Evolutionary conservation across 2,888 invertebrate genomes (phyloP).

Genomic region (Sinhomidia bicolor): DNA sequence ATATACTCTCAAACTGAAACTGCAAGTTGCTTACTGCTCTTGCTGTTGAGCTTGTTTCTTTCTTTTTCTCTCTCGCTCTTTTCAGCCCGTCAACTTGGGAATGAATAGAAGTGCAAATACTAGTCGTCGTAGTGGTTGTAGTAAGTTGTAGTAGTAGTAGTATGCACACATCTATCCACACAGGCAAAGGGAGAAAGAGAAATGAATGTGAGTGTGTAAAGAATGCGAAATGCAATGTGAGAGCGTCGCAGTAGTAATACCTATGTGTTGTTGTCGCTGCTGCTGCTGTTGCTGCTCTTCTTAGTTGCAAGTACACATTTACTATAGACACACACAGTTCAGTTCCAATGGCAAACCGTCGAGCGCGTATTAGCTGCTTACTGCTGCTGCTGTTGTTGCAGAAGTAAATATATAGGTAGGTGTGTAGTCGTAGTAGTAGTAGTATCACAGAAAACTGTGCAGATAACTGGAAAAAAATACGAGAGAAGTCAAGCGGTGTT

Average conservation of each 20-base stretch:
- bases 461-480: slow-evolving; percentile 44
- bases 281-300: slow-evolving; percentile 19
- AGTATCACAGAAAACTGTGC: not conserved
- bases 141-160: not conserved
- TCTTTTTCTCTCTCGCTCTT: slow-evolving; percentile 11
- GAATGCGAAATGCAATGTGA: slow-evolving; percentile 53
- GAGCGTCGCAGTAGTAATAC: slow-evolving; percentile 42
- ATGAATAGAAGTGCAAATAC: slow-evolving; percentile 48
- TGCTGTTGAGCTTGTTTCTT: slow-evolving; percentile 11
- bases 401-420: slow-evolving; percentile 63
- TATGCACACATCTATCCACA: not conserved
- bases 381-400: not conserved
- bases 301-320: slow-evolving; percentile 35
- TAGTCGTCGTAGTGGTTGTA: not conserved
- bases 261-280: slow-evolving; percentile 45
- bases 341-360: not conserved
- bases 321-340: not conserved
- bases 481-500: not conserved
- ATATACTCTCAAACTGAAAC: slow-evolving; percentile 40
- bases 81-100: slow-evolving; percentile 31
- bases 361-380: not conserved
- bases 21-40: slow-evolving; percentile 52
- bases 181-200: slow-evolving; percentile 30
- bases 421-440: not conserved
- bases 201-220: slow-evolving; percentile 59